Percentiles rank a stretch among this genome's conserved stretches.
Evolutionary conservation across 1,140 invertebrate genomes (phyloP).

Genomic region (Nephila pilipes): DNA sequence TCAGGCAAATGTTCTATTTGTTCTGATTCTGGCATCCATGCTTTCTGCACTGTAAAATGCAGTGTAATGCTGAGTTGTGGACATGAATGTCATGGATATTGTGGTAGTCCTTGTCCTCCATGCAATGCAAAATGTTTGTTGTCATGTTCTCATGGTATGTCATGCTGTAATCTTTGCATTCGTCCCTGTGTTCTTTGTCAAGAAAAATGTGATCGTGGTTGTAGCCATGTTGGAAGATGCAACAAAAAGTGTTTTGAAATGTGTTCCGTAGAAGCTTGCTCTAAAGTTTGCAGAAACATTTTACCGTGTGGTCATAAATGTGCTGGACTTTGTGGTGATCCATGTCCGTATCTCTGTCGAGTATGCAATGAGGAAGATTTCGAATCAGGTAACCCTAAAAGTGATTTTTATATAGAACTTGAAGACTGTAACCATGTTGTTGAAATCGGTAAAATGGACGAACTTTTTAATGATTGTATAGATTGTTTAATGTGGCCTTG

Average conservation of each 20-base stretch:
- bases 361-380: conserved; percentile 77
- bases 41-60: conserved; percentile 82
- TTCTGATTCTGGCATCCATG: conserved; percentile 50
- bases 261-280: conserved; percentile 78
- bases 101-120: conserved; percentile 78
- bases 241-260: conserved; percentile 16
- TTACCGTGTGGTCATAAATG: conserved; percentile 85
- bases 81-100: conserved; percentile 80
- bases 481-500: conserved; percentile 59
- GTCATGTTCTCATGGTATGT: conserved; percentile 69
- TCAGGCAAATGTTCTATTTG: not conserved
- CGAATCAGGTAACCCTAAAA: conserved; percentile 80
- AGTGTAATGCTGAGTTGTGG: conserved; percentile 82
- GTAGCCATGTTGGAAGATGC: conserved; percentile 41
- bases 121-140: conserved; percentile 80
- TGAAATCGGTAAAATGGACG: conserved; percentile 84
- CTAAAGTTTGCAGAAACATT: conserved; percentile 66
- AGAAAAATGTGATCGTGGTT: not conserved
- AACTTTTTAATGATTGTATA: conserved; percentile 81
- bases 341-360: conserved; percentile 46
- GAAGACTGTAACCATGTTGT: conserved; percentile 86
- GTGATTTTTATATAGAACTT: conserved; percentile 83
- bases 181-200: conserved; percentile 61
- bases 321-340: conserved; percentile 62
- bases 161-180: conserved; percentile 40